phyloP scores from a whole-genome alignment of 1,140 invertebrate species.

The Eumeta japonica region DNA sequence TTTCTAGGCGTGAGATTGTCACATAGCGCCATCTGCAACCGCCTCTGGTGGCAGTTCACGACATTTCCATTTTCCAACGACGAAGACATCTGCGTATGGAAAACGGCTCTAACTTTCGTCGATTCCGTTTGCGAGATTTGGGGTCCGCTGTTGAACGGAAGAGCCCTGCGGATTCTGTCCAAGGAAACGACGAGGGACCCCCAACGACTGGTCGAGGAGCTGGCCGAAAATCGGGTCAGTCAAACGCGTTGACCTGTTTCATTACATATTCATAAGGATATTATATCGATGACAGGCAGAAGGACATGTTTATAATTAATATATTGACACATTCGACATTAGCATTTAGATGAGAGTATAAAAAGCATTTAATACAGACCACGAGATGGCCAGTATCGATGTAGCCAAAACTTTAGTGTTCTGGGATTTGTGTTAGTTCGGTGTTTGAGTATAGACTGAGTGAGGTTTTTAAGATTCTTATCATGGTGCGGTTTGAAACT shows the following conservation, averaged over 20 bases:
- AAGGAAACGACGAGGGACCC: constrained; percentile 73
- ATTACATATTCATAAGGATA: too few species aligned
- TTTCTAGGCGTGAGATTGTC: constrained; percentile 73
- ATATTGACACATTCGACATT: neutral
- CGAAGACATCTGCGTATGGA: constrained; percentile 76
- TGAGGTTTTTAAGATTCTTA: too few species aligned
- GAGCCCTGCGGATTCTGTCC: constrained; percentile 69
- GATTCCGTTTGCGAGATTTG: constrained; percentile 86
- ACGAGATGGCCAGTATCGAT: too few species aligned
- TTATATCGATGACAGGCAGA: too few species aligned
- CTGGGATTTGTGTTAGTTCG: too few species aligned
- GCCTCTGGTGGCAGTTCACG: constrained; percentile 82
- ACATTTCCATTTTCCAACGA: constrained; percentile 67
- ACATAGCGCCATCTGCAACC: constrained; percentile 76
- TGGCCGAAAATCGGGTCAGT: constrained; percentile 68
- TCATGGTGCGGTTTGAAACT: too few species aligned
- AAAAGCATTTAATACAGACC: neutral
- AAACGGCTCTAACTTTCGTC: constrained; percentile 85
- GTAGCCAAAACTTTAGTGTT: too few species aligned
- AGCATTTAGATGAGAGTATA: neutral
- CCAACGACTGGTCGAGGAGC: constrained; percentile 64
- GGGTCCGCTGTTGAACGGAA: constrained; percentile 73
- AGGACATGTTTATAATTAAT: neutral
- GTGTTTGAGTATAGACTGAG: too few species aligned
- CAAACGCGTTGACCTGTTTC: too few species aligned